Evolutionary conservation across 2,113 vertebrate species (phyloP), one percentile per base, ranked within the genome.

Genomic region (Mohoua ochrocephala): DNA sequence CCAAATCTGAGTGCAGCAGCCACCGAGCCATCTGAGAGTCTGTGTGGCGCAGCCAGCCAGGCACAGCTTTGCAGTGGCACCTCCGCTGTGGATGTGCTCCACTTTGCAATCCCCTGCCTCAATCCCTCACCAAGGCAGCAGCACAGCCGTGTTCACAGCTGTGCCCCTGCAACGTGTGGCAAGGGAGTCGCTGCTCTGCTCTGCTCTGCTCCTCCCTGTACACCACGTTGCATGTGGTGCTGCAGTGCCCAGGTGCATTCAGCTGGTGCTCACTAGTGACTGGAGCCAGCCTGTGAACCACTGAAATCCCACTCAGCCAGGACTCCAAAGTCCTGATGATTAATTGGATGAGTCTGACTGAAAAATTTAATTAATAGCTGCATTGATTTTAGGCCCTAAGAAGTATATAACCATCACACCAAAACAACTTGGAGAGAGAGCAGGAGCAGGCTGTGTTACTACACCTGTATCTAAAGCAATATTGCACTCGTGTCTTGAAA

Each of bases 71-170:
- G 47, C 45, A 78, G 44, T 0, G 1, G 9, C 30, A 49, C 12
- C 28, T 49, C 31, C 0, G 1, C 28, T 74, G 12, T 0, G 2
- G 52, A 23, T 15, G 20, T 24, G 14, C 5, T 57, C 33, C 45
- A 22, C 23, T 12, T 17, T 2, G 17, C 68, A 68, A 54, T 31
- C 15, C 28, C 1, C 0, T 42, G 59, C 26, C 41, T 35, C 73
- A 33, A 65, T 39, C 19, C 50, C n/a, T 41, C 57, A 7, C 10
- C 30, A 16, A 0, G 0, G 73, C 23, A 59, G 53, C 1, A 3
- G 21, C 49, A 41, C 1, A 10, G 49, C 23, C 0, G 0, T 42
- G 50, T 39, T 8, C 54, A 69, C 35, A 68, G 63, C 33, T 23
- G n/a, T 47, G 45, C 16, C 16, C n/a, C 39, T 49, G 57, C 31